Evolutionary conservation across 2,797 vertebrate species (phyloP), one percentile per base, ranked within the genome.

Genomic region (Rhynchotus rufescens): DNA sequence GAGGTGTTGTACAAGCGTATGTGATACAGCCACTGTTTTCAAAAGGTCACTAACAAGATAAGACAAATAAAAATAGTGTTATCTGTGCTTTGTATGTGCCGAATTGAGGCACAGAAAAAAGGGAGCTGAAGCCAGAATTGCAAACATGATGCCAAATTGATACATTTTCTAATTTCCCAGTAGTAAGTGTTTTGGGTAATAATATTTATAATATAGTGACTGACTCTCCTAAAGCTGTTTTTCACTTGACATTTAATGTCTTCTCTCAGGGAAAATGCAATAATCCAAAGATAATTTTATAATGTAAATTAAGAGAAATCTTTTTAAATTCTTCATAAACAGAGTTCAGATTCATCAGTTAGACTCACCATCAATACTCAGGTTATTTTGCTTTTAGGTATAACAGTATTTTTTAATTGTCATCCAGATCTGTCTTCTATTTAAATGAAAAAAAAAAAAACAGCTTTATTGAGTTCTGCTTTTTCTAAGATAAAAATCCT

Each of bases 401-500:
- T 20, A 62, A 23, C 3, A 38, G 28, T 74, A 21, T 12, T 47
- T 77, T 93, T 81, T 26, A 88, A 64, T 90, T 86, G 10, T 76
- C 73, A 72, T 79, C 5, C 45, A 72, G 12, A 62, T 80, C 75
- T 87, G 13, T 34, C 34, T 92, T 74, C 45, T 38, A 42, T 54
- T 54, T 26, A 28, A 87, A 82, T 40, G 20, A 77, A 40, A 84
- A 80, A 40, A 83, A 87, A 49, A 49, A 19, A 3, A 7, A 22
- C 5, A 38, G 60, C 20, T 86, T 51, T 61, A 77, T 85, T 76
- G 19, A 84, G 20, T 38, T 82, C 26, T 84, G 15, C 76, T 22
- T 88, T 86, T 86, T 40, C 65, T 90, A 57, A 57, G n/a, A 77
- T 87, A 66, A 68, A 92, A 79, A 56, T 84, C 5, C 23, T 86